Percentiles rank a stretch among this genome's conserved stretches.
phyloP scores from a whole-genome alignment of 2,797 vertebrate genomes.

The Nannoperca australis region DNA sequence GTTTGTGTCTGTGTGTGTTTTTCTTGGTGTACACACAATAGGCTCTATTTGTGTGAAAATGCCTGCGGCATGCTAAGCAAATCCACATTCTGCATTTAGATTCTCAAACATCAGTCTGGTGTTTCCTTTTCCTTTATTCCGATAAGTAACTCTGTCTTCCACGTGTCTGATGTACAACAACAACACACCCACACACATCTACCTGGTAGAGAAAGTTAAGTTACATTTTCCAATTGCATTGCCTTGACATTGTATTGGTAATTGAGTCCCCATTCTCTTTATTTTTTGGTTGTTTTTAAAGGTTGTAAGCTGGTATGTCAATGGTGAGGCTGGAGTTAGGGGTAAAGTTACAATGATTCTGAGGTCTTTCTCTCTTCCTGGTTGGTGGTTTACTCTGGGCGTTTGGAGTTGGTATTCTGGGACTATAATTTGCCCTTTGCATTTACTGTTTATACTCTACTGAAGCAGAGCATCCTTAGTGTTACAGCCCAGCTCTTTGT shows the following conservation, averaged over 20 bases:
- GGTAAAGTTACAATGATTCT: constrained; percentile 20
- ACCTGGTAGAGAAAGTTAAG: not conserved
- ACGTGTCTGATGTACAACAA: constrained; percentile 17
- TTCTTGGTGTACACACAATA: constrained; percentile 56
- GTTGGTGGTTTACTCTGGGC: constrained; percentile 69
- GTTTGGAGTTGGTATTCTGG: constrained; percentile 63
- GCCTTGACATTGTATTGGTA: not conserved
- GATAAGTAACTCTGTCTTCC: constrained; percentile 26
- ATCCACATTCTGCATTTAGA: constrained; percentile 66
- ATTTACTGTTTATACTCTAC: constrained; percentile 63
- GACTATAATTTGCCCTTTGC: constrained; percentile 73
- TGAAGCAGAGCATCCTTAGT: constrained; percentile 37
- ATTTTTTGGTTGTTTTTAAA: not conserved
- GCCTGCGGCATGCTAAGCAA: constrained; percentile 60
- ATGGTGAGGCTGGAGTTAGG: constrained; percentile 10
- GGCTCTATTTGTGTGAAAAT: constrained; percentile 70
- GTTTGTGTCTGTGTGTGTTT: constrained; percentile 62
- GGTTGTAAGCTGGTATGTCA: constrained; percentile 9
- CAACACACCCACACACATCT: constrained; percentile 6
- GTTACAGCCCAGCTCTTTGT: constrained; percentile 43
- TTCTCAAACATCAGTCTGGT: constrained; percentile 42
- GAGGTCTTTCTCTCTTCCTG: constrained; percentile 24
- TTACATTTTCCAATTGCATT: no score
- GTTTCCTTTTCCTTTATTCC: constrained; percentile 52
- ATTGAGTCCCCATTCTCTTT: not conserved